Evolutionary conservation across 2,888 invertebrate genomes (phyloP).

Genomic region (Pyrrhia umbra): DNA sequence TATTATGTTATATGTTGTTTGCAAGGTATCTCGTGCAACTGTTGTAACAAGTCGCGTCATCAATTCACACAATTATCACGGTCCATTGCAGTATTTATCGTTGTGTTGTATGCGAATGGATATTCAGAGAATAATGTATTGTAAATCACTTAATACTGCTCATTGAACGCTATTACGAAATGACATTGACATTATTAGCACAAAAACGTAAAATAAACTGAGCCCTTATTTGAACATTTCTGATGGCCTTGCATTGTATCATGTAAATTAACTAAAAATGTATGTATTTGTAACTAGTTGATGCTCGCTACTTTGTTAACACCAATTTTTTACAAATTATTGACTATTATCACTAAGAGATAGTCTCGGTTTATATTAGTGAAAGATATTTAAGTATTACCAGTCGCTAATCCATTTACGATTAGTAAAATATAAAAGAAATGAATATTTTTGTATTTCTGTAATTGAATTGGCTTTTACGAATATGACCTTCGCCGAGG

Average conservation of each 20-base stretch:
- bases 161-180: conserved; percentile 10
- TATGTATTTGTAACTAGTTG: not conserved
- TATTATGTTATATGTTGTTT: conserved; percentile 36
- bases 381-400: not conserved
- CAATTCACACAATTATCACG: conserved; percentile 66
- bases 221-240: conserved; percentile 17
- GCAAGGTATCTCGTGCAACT: conserved; percentile 54
- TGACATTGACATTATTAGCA: conserved; percentile 30
- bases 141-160: conserved; percentile 24
- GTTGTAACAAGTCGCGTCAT: conserved; percentile 62
- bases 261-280: not conserved
- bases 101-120: conserved; percentile 22
- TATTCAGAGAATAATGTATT: conserved; percentile 39
- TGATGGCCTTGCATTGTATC: conserved; percentile 13
- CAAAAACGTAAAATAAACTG: conserved; percentile 5
- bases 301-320: not conserved
- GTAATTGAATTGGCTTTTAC: conserved; percentile 42
- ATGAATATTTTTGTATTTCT: conserved; percentile 27
- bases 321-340: not conserved
- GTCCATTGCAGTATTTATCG: conserved; percentile 38
- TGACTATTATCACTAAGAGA: not conserved
- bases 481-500: conserved; percentile 22
- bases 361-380: not conserved
- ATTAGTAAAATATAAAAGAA: not conserved
- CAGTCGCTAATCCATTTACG: not conserved